Percentiles rank a stretch among this genome's conserved stretches.
These are phyloP conservation scores for Falco punctatus DNA, from an alignment of 2,113 vertebrate species.

Conservation along the genomic window DNA sequence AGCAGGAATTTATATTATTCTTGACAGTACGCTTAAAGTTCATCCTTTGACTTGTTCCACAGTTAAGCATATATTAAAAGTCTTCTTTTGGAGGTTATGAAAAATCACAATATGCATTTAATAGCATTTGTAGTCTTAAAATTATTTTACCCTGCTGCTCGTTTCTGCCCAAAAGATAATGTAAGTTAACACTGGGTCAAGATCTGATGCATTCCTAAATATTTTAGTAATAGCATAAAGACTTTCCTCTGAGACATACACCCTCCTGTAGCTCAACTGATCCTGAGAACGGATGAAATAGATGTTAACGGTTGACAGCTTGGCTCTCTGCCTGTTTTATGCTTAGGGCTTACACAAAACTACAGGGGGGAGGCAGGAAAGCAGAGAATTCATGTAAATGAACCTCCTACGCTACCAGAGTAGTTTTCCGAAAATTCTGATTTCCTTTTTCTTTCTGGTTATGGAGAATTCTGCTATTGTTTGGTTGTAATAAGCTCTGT, in stretches of 20 bases:
- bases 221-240: not conserved
- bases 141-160: not conserved
- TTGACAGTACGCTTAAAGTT: not conserved
- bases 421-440: not conserved
- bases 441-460: not conserved
- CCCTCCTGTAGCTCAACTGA: not conserved
- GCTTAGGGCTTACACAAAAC: not conserved
- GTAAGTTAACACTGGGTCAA: not conserved
- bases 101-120: not conserved
- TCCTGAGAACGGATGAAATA: conserved; percentile 10
- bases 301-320: conserved; percentile 19
- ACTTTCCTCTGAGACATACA: not conserved
- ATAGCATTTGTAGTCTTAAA: not conserved
- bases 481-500: not conserved
- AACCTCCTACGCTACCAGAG: not conserved
- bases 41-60: not conserved
- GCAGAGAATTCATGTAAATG: not conserved
- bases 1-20: not conserved
- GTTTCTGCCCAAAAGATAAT: not conserved
- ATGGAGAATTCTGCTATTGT: not conserved
- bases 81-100: not conserved
- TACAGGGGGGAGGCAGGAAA: not conserved
- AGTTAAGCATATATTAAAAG: not conserved
- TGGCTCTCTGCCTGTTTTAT: not conserved
- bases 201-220: not conserved